These are phyloP conservation scores for Mergus octosetaceus DNA, from an alignment of 2,797 vertebrate genomes.

Conservation along the genomic window DNA sequence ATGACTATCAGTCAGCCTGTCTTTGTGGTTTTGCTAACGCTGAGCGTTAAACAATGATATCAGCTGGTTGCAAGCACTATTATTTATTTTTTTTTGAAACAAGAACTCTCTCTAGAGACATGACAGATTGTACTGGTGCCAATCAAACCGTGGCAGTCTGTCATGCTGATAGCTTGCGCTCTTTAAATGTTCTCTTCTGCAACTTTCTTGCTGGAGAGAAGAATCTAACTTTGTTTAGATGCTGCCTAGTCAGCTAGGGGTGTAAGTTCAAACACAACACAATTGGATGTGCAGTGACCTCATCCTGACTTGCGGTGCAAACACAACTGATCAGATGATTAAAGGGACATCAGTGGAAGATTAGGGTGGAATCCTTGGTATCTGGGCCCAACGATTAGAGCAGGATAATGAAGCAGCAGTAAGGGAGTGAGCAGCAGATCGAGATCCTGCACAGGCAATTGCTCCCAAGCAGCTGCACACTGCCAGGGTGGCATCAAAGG, in stretches of 20 bases:
- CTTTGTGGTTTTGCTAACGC: background rate
- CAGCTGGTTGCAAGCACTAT: background rate
- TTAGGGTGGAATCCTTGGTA: slow-evolving; percentile 54
- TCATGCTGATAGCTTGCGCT: background rate
- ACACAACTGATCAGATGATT: slow-evolving; percentile 38
- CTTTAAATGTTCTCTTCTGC: background rate
- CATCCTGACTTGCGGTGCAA: background rate
- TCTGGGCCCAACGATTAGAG: slow-evolving; percentile 29
- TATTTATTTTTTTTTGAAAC: background rate
- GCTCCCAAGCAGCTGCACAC: background rate
- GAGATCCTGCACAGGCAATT: background rate
- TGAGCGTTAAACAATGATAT: background rate
- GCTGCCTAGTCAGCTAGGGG: background rate
- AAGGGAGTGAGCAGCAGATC: slow-evolving; percentile 40
- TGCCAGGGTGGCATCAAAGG: background rate
- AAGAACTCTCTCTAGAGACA: background rate
- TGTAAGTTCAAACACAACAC: background rate
- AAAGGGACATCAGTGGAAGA: slow-evolving; percentile 48
- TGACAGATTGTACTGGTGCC: background rate
- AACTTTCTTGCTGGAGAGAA: background rate
- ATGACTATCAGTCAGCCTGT: background rate
- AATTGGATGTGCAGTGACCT: background rate
- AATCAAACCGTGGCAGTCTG: background rate
- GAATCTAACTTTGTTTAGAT: background rate
- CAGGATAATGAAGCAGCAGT: slow-evolving; percentile 27